These are phyloP conservation scores for Fissipunctia ypsillon DNA, from an alignment of 2,888 invertebrate genomes.

Conservation along the genomic window DNA sequence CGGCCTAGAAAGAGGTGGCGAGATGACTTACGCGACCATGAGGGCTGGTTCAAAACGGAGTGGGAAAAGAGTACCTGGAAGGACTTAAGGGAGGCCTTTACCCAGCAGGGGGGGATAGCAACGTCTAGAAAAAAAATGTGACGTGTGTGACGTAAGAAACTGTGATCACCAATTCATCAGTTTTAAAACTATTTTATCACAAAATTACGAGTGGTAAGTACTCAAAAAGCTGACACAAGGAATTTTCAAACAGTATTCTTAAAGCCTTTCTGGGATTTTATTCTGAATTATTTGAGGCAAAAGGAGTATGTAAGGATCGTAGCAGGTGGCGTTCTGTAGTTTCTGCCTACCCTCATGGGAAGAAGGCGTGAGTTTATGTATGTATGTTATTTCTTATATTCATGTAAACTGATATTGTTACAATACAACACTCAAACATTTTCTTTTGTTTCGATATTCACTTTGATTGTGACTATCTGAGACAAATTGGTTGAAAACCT, in stretches of 20 bases:
- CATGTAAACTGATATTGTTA: conserved; percentile 24
- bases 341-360: no score
- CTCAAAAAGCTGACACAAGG: neutral
- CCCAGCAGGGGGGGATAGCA: no score
- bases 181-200: neutral
- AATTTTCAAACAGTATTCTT: neutral
- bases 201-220: neutral
- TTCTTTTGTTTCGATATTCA: conserved; percentile 12
- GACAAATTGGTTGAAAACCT: conserved; percentile 19
- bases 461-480: conserved; percentile 7
- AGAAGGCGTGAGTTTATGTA: no score
- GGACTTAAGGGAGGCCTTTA: no score
- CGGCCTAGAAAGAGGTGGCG: no score
- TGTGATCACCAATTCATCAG: neutral
- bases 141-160: neutral
- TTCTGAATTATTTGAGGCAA: no score
- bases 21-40: no score
- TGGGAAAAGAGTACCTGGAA: no score
- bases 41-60: no score
- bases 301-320: no score
- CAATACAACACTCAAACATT: conserved; percentile 4
- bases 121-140: neutral
- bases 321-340: no score
- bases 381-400: conserved; percentile 7
- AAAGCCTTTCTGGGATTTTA: neutral